Evolutionary conservation across 1,140 invertebrate genomes (phyloP), one percentile per base, ranked within the genome.

Genomic region (Acromyrmex charruanus): DNA sequence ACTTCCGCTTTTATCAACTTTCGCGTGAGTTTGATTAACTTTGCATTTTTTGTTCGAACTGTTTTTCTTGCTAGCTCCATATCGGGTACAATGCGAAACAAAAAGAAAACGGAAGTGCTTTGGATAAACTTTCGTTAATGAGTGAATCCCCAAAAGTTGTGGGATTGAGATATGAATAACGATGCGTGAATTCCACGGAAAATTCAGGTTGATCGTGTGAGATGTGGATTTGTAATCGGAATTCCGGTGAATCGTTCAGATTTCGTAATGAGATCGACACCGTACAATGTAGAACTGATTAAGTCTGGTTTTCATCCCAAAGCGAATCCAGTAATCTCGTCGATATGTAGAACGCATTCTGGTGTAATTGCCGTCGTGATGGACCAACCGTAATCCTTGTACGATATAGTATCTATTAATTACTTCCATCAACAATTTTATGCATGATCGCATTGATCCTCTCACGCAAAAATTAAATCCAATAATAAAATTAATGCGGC

Each of bases 391-490:
- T 25, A 59, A 72, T 82, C 53, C n/a, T 35, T 21, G 7, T 14
- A 18, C 25, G 55, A 82, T 82, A 82, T 39, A 58, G 39, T 49
- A 59, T 55, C 79, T 59, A 72, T 74, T 82, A 82, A 82, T 82
- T 74, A 82, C 49, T 82, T 59, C 39, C 53, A 74, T 82, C 58
- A 82, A 49, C 28, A 21, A 71, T 21, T 25, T 51, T 16, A 69
- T 28, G 65, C 44, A 14, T 31, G 49, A 39, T 18, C 49, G 25
- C 59, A 44, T 18, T 55, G n/a, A 71, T 55, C 28, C 55, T 65
- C 1, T 16, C 49, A 16, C n/a, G 21, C 21, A 44, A 35, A 55
- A 71, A 81, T 69, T 39, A 18, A 39, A 71, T 71, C 31, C 31
- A 3, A 18, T 16, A 71, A 25, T 55, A 18, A 58, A 21, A 80